A percentile compares a stretch with the other conserved stretches of the same genome.
phyloP scores from a whole-genome alignment of 2,797 vertebrate genomes.

The Dicrostonyx torquatus region DNA sequence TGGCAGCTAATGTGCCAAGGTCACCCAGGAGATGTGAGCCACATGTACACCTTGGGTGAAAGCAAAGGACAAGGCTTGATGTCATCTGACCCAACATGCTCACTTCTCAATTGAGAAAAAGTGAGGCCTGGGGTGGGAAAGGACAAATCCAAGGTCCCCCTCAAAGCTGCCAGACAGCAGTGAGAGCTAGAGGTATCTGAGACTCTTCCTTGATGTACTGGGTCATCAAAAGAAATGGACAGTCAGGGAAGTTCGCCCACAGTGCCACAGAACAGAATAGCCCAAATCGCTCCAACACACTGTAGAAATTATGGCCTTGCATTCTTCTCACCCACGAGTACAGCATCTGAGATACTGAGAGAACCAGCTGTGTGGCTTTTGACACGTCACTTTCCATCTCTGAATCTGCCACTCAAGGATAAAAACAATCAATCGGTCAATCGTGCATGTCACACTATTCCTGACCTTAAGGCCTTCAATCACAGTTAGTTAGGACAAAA shows the following conservation, averaged over 20 bases:
- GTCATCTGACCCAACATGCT: neutral
- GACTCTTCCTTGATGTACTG: neutral
- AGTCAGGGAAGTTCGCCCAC: neutral
- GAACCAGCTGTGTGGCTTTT: neutral
- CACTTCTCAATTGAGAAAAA: neutral
- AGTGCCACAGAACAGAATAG: neutral
- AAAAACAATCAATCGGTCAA: neutral
- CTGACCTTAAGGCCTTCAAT: neutral
- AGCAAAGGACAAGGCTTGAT: slow-evolving; percentile 18
- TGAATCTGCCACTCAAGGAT: neutral
- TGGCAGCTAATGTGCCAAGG: slow-evolving; percentile 51
- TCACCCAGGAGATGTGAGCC: slow-evolving; percentile 11
- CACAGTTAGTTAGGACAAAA: neutral
- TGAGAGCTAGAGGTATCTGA: neutral
- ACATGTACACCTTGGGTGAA: neutral
- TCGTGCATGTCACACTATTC: neutral
- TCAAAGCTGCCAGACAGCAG: neutral
- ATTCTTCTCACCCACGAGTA: neutral
- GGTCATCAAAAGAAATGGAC: neutral
- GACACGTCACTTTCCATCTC: slow-evolving; percentile 2
- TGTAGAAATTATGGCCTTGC: neutral
- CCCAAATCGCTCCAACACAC: neutral
- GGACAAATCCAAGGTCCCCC: neutral
- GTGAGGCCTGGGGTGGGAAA: neutral
- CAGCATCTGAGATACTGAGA: neutral